Conservation (phyloP, 2,888 invertebrate genomes). For the Cactoblastis cactorum region DNA sequence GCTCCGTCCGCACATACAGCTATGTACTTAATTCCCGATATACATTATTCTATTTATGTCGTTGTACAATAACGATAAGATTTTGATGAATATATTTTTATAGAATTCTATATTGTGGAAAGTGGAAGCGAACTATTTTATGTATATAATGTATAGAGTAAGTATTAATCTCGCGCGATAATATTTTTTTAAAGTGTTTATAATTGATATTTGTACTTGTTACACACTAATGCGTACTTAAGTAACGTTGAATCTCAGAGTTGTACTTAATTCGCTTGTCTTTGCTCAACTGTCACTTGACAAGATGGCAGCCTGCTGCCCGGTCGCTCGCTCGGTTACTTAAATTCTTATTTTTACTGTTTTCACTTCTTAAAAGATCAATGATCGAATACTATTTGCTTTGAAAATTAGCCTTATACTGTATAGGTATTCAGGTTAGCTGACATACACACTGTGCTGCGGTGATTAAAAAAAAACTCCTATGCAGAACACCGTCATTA, state of each 20-base stretch:
- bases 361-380: no score
- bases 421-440: no score
- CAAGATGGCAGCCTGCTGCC: neutral
- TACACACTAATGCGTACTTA: conserved; percentile 13
- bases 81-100: conserved; percentile 44
- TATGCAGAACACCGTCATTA: no score
- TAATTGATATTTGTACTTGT: conserved; percentile 12
- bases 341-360: no score
- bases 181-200: conserved; percentile 16
- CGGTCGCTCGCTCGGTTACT: no score
- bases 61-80: conserved; percentile 32
- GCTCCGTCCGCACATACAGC: neutral
- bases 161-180: conserved; percentile 10
- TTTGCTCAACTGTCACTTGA: neutral
- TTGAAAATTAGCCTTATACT: no score
- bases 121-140: conserved; percentile 31
- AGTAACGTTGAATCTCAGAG: conserved; percentile 47
- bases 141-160: conserved; percentile 27
- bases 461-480: no score
- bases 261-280: conserved; percentile 44
- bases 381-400: no score
- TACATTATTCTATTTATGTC: conserved; percentile 3
- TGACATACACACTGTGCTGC: no score
- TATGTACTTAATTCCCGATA: conserved; percentile 29
- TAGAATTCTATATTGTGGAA: conserved; percentile 39